phyloP scores from a whole-genome alignment of 37 sponge, comb jelly and placozoan genomes.

The Bolinopsis microptera region DNA sequence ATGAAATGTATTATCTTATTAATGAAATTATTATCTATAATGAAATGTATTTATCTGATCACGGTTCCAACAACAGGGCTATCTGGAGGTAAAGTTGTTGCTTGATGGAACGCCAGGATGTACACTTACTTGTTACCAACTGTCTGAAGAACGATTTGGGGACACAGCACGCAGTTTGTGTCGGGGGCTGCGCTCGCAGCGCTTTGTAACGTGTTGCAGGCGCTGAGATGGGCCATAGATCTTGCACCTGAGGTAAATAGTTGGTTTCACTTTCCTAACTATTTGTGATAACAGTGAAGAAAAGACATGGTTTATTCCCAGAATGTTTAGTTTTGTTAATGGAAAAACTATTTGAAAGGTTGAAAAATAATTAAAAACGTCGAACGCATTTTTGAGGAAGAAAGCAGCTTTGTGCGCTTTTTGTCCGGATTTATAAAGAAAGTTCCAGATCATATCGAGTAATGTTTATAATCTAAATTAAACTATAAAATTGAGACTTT shows the following conservation, averaged over 20 bases:
- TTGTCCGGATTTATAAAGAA: conserved; percentile 82
- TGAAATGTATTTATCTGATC: no score
- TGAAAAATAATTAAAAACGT: conserved; percentile 86
- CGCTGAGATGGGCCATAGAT: conserved; percentile 92
- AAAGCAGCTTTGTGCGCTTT: conserved; percentile 91
- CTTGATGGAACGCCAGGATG: conserved; percentile 97
- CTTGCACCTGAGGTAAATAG: conserved; percentile 90
- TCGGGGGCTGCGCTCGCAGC: conserved; percentile 87
- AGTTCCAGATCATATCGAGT: conserved; percentile 92
- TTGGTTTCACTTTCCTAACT: no score
- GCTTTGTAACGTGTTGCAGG: conserved; percentile 87
- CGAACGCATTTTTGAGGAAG: conserved; percentile 89
- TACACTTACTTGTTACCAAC: conserved; percentile 95
- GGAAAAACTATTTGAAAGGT: no score
- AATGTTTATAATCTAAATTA: no score
- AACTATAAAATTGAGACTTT: no score
- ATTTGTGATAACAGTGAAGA: no score
- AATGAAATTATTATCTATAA: no score
- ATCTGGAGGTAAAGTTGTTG: conserved; percentile 92
- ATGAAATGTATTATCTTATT: no score
- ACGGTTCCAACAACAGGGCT: no score
- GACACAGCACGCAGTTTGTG: conserved; percentile 90
- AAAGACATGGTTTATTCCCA: no score
- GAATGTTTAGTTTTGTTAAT: no score
- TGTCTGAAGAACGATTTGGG: conserved; percentile 96